A percentile compares a stretch with the other conserved stretches of the same genome.
phyloP scores from a whole-genome alignment of 1,140 invertebrate species.

The Drepana arcuata region DNA sequence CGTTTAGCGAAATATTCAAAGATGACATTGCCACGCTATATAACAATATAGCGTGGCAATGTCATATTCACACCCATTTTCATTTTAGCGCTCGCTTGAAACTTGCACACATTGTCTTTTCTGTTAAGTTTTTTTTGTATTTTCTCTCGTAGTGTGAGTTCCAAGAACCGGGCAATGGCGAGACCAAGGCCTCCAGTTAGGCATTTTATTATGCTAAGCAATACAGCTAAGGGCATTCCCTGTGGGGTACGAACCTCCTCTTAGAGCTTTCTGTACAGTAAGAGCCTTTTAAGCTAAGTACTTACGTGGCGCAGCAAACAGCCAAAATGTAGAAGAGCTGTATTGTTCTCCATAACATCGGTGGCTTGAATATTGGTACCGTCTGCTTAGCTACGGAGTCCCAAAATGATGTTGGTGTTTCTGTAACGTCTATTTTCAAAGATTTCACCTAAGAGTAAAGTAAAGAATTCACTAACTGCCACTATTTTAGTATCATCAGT shows the following conservation, averaged over 20 bases:
- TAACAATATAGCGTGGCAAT: no score
- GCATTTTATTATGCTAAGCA: neutral
- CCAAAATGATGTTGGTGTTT: constrained; percentile 12
- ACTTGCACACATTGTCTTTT: neutral
- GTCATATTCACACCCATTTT: no score
- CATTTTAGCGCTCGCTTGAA: no score
- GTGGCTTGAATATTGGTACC: constrained; percentile 24
- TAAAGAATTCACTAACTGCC: no score
- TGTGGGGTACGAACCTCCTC: no score
- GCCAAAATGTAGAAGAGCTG: constrained; percentile 25
- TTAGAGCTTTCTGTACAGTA: no score
- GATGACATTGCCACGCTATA: no score
- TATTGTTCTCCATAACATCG: constrained; percentile 21
- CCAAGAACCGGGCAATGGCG: neutral
- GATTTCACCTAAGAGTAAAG: no score
- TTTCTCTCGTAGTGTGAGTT: neutral
- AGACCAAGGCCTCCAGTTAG: neutral
- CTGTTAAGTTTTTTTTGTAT: neutral
- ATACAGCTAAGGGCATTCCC: neutral
- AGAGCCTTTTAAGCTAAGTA: neutral
- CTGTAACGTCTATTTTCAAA: constrained; percentile 1
- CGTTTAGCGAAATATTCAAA: no score
- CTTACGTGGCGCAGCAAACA: constrained; percentile 26
- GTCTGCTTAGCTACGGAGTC: constrained; percentile 17
- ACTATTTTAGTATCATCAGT: no score